phyloP scores from a whole-genome alignment of 2,888 invertebrate species.

The Agriopis leucophaearia region DNA sequence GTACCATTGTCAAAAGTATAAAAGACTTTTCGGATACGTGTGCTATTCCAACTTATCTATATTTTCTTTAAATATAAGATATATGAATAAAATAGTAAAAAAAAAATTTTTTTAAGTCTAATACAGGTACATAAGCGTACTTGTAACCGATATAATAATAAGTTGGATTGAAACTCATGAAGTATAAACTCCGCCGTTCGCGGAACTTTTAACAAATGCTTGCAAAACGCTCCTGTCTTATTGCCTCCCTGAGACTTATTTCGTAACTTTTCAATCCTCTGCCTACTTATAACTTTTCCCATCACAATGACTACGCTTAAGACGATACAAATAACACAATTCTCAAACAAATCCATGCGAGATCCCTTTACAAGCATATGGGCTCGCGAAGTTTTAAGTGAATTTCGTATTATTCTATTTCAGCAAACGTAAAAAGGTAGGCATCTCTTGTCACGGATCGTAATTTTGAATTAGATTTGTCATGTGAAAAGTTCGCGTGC shows the following conservation, averaged over 20 bases:
- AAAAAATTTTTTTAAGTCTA: too few species aligned
- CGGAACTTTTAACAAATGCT: conserved; percentile 70
- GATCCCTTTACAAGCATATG: conserved; percentile 56
- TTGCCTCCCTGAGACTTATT: conserved; percentile 68
- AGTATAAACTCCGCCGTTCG: conserved; percentile 57
- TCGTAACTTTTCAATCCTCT: conserved; percentile 73
- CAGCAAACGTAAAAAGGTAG: conserved; percentile 36
- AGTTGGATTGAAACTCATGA: conserved; percentile 45
- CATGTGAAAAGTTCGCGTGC: conserved; percentile 14
- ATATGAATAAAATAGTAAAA: too few species aligned
- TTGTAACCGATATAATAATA: conserved; percentile 43
- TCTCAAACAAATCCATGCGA: conserved; percentile 62
- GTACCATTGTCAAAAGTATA: background rate
- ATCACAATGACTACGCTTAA: conserved; percentile 74
- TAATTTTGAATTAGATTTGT: conserved; percentile 26
- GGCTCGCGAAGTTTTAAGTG: conserved; percentile 53
- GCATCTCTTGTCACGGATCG: conserved; percentile 26
- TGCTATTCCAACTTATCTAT: conserved; percentile 1
- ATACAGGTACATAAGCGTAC: conserved; percentile 17
- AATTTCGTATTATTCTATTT: conserved; percentile 49
- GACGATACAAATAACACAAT: conserved; percentile 74
- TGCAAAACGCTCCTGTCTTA: conserved; percentile 68
- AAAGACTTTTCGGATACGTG: background rate
- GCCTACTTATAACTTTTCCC: conserved; percentile 78
- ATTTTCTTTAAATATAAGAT: too few species aligned